phyloP scores from a whole-genome alignment of 1,140 invertebrate genomes.

The roundworm (Caenorhabditis elegans) region DNA sequence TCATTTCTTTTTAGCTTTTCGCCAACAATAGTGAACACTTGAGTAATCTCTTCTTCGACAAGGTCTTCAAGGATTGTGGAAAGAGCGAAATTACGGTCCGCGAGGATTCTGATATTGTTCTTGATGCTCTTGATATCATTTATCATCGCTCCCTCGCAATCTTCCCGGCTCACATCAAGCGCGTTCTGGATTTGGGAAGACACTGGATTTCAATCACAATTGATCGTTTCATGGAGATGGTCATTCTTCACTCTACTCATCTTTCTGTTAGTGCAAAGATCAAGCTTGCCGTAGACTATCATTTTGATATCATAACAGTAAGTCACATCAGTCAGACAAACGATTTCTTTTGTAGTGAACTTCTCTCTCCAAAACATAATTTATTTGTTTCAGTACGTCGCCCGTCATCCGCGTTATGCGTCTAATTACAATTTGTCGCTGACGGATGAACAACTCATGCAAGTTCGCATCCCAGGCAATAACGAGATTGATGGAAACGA shows the following conservation, averaged over 20 bases:
- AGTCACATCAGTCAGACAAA: too few relatives aligned
- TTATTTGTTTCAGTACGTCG: neutral
- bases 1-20: neutral
- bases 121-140: neutral
- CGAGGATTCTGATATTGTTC: neutral
- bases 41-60: neutral
- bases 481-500: neutral
- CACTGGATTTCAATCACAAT: neutral
- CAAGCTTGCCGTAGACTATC: neutral
- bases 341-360: too few relatives aligned
- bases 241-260: too few relatives aligned
- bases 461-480: neutral
- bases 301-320: neutral
- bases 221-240: neutral
- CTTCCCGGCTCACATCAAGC: too few relatives aligned
- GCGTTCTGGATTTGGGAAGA: neutral
- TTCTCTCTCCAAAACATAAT: neutral
- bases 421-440: neutral
- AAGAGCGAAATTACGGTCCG: neutral
- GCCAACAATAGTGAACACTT: neutral
- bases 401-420: neutral
- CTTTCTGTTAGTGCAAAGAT: neutral
- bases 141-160: neutral
- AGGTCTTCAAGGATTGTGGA: neutral
- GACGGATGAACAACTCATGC: too few relatives aligned